A percentile compares a stretch with the other conserved stretches of the same genome.
These are phyloP conservation scores for Mormyrops attenuatus DNA, from an alignment of 2,797 vertebrate genomes.

Conservation along the genomic window DNA sequence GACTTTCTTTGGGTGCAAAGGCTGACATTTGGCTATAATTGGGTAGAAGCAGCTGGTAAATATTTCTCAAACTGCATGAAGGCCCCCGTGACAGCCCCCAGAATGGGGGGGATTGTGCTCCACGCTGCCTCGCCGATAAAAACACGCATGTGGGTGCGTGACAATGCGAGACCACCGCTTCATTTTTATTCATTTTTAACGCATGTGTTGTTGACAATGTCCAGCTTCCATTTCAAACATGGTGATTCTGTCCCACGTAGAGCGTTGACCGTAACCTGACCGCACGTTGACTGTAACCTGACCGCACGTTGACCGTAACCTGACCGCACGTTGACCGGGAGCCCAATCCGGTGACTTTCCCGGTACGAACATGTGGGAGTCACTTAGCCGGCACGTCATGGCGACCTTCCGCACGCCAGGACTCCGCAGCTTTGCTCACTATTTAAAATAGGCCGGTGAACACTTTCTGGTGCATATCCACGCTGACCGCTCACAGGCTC, in stretches of 20 bases:
- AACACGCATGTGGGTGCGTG: neutral
- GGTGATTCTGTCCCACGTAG: neutral
- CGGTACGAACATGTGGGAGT: too few species aligned
- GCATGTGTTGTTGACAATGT: neutral
- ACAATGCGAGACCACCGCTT: neutral
- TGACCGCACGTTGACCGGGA: too few species aligned
- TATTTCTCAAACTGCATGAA: conserved; percentile 51
- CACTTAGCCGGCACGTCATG: neutral
- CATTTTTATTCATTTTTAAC: neutral
- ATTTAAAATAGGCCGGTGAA: neutral
- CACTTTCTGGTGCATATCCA: conserved; percentile 22
- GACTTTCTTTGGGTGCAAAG: conserved; percentile 63
- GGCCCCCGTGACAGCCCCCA: neutral
- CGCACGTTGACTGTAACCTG: neutral
- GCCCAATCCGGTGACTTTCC: neutral
- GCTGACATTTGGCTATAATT: conserved; percentile 34
- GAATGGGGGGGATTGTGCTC: neutral
- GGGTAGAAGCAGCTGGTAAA: conserved; percentile 39
- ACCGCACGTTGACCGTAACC: too few species aligned
- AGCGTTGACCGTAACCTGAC: neutral
- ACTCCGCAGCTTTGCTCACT: neutral
- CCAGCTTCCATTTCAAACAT: neutral
- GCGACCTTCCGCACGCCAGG: neutral
- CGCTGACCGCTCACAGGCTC: neutral
- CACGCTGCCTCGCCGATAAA: neutral